These are phyloP conservation scores for Aulostomus chinensis DNA, from an alignment of 2,797 vertebrate genomes.

Conservation along the genomic window DNA sequence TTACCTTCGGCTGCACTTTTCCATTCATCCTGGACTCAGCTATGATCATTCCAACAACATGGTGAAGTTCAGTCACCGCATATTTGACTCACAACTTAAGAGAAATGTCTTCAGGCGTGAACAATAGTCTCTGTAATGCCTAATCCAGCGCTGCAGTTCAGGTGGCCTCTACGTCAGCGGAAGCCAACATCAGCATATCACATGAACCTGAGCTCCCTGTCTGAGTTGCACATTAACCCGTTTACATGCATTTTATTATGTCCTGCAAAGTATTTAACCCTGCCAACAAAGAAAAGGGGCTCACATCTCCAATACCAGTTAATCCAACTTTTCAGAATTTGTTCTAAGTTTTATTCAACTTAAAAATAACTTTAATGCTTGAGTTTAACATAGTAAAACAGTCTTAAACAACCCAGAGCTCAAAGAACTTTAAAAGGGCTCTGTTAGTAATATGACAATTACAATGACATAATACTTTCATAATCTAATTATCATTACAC, in stretches of 20 bases:
- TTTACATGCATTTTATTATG: conserved; percentile 32
- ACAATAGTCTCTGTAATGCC: conserved; percentile 50
- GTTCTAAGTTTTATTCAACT: too few species aligned
- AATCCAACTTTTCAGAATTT: too few species aligned
- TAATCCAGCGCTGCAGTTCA: conserved; percentile 61
- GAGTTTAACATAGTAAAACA: too few species aligned
- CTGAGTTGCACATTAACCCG: conserved; percentile 68
- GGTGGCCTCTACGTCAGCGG: conserved; percentile 48
- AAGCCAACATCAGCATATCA: conserved; percentile 54
- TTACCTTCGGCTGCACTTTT: conserved; percentile 56
- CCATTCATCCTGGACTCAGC: conserved; percentile 42
- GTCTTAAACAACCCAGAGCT: too few species aligned
- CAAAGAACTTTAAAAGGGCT: too few species aligned
- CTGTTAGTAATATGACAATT: too few species aligned
- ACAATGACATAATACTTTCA: too few species aligned
- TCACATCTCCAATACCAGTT: too few species aligned
- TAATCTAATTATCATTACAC: too few species aligned
- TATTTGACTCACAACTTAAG: conserved; percentile 15
- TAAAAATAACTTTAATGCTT: too few species aligned
- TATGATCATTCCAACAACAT: conserved; percentile 2
- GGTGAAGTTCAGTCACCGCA: conserved; percentile 10
- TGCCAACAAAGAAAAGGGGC: background rate
- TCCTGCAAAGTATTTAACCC: conserved; percentile 19
- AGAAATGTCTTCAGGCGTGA: conserved; percentile 23
- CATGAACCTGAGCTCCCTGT: conserved; percentile 45